Evolutionary conservation across 2,888 invertebrate genomes (phyloP).

Genomic region (Cryptocheilus praepositus): DNA sequence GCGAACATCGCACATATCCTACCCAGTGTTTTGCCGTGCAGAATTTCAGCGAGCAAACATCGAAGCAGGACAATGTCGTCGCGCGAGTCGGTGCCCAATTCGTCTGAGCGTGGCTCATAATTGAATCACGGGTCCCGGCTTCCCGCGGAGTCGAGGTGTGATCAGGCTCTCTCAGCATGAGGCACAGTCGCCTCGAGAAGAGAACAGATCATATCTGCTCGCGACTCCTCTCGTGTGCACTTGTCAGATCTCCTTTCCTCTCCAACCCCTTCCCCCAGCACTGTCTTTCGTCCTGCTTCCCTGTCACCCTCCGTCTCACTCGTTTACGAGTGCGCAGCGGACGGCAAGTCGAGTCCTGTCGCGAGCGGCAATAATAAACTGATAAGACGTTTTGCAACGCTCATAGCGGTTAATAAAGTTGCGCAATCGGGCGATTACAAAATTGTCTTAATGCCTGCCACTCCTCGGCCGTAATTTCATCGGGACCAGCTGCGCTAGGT

Average conservation of each 20-base stretch:
- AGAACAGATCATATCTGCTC: constrained; percentile 54
- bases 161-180: constrained; percentile 68
- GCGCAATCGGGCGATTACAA: too few species aligned
- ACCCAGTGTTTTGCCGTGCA: too few species aligned
- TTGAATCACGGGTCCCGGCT: constrained; percentile 67
- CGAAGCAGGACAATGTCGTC: constrained; percentile 1
- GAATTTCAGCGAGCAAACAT: constrained; percentile 16
- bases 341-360: too few species aligned
- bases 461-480: too few species aligned
- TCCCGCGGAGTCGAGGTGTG: constrained; percentile 68
- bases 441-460: too few species aligned
- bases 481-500: too few species aligned
- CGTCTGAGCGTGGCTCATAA: constrained; percentile 55
- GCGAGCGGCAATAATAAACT: too few species aligned
- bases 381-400: too few species aligned
- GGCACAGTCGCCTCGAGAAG: constrained; percentile 49
- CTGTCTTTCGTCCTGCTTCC: not conserved
- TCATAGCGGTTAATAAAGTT: too few species aligned
- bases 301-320: too few species aligned
- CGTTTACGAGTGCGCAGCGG: too few species aligned
- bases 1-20: too few species aligned
- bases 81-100: constrained; percentile 43
- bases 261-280: not conserved
- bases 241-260: constrained; percentile 17
- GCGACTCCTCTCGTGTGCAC: constrained; percentile 27